phyloP scores from a whole-genome alignment of 2,113 vertebrate genomes.

The Oplegnathus fasciatus region DNA sequence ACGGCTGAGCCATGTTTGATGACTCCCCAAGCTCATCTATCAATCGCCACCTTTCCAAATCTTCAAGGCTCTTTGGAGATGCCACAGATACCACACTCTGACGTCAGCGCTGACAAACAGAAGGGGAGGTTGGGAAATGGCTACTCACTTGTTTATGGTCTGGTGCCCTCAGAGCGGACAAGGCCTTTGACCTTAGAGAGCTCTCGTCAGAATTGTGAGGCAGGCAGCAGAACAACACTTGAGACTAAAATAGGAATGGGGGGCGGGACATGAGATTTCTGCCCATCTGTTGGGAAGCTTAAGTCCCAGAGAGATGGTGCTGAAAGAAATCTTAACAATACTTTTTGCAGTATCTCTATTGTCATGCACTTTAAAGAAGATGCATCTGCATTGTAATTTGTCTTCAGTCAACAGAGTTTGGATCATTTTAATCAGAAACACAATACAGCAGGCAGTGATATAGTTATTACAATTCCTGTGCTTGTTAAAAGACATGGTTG shows the following conservation, averaged over 20 bases:
- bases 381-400: constrained; percentile 19
- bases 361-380: constrained; percentile 25
- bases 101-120: constrained; percentile 64
- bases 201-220: constrained; percentile 56
- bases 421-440: neutral
- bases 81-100: constrained; percentile 64
- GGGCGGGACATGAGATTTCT: constrained; percentile 69
- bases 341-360: constrained; percentile 65
- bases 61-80: constrained; percentile 66
- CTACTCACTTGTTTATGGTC: constrained; percentile 69
- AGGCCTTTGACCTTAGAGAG: constrained; percentile 70
- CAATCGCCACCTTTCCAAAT: constrained; percentile 71
- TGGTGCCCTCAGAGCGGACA: constrained; percentile 53
- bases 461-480: neutral
- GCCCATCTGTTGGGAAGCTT: constrained; percentile 73
- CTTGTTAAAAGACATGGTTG: neutral
- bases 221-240: constrained; percentile 71
- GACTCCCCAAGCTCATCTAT: constrained; percentile 74
- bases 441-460: neutral
- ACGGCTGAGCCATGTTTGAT: constrained; percentile 62
- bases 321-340: constrained; percentile 70
- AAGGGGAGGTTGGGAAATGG: constrained; percentile 57
- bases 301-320: constrained; percentile 51
- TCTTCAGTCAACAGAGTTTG: neutral
- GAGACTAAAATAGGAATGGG: constrained; percentile 74